These are phyloP conservation scores for Sternotherus odoratus DNA, from an alignment of 2,797 vertebrate species.

Conservation along the genomic window DNA sequence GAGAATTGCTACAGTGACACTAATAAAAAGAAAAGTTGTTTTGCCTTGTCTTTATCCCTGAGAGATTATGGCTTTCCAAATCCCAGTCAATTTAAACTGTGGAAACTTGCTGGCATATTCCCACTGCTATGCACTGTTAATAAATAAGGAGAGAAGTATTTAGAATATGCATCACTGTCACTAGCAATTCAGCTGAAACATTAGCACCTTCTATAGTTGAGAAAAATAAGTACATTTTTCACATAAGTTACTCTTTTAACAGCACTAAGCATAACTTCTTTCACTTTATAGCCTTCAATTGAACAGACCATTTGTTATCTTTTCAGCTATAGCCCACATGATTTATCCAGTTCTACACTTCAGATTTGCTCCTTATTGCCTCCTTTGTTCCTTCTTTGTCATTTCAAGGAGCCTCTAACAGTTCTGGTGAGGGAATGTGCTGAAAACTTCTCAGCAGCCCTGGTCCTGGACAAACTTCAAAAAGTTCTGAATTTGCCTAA, in stretches of 20 bases:
- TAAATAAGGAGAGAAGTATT: neutral
- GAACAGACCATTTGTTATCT: neutral
- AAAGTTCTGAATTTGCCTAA: neutral
- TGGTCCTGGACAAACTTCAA: neutral
- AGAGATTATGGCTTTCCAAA: neutral
- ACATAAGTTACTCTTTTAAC: neutral
- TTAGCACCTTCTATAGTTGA: neutral
- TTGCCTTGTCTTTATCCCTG: neutral
- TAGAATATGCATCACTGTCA: neutral
- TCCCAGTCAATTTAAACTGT: neutral
- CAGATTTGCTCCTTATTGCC: neutral
- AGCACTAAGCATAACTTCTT: neutral
- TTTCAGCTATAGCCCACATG: neutral
- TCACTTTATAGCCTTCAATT: neutral
- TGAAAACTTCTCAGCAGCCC: neutral
- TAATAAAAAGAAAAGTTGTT: neutral
- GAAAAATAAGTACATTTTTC: conserved; percentile 6
- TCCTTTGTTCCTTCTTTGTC: neutral
- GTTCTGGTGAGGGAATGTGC: neutral
- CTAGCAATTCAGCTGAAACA: neutral
- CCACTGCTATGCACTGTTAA: neutral
- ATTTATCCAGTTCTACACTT: neutral
- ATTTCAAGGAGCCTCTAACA: neutral
- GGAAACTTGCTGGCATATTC: neutral
- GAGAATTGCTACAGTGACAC: accelerated